Evolutionary conservation across 1,140 invertebrate species (phyloP).

Genomic region (Drosophila pseudoananassae): DNA sequence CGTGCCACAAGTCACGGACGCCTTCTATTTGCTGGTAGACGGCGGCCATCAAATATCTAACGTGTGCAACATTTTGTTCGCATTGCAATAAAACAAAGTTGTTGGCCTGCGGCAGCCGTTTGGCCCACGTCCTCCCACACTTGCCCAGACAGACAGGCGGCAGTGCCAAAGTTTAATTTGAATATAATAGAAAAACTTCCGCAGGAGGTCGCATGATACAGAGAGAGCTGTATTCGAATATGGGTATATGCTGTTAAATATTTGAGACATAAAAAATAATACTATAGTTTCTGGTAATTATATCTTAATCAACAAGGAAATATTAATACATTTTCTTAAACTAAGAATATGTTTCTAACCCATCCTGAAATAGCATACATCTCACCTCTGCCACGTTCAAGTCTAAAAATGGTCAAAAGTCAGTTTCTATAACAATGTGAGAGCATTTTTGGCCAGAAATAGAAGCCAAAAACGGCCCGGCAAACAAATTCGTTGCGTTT

Average conservation of each 20-base stretch:
- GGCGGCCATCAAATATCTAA: slow-evolving; percentile 43
- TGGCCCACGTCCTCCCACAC: slow-evolving; percentile 11
- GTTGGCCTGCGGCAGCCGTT: slow-evolving; percentile 49
- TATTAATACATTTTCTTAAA: not conserved
- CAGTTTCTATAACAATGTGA: slow-evolving; percentile 47
- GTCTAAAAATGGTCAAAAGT: slow-evolving; percentile 47
- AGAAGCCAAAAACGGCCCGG: slow-evolving; percentile 36
- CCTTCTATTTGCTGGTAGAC: slow-evolving; percentile 24
- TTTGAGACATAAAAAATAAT: not conserved
- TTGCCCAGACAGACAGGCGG: slow-evolving; percentile 7
- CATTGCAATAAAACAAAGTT: slow-evolving; percentile 42
- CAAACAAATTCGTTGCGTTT: slow-evolving; percentile 44
- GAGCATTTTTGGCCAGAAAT: slow-evolving; percentile 8
- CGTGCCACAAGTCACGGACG: slow-evolving; percentile 58
- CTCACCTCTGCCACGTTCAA: not conserved
- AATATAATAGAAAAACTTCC: slow-evolving; percentile 82
- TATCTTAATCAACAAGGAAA: not conserved
- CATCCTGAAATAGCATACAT: not conserved
- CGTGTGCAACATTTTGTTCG: slow-evolving; percentile 39
- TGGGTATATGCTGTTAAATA: not conserved
- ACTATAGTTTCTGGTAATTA: not conserved
- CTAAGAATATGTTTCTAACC: too few species aligned
- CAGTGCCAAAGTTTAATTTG: slow-evolving; percentile 75
- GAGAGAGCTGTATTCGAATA: slow-evolving; percentile 2
- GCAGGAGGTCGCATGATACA: not conserved